Conservation (phyloP, 1,140 invertebrate genomes). For the Delia radicum region DNA sequence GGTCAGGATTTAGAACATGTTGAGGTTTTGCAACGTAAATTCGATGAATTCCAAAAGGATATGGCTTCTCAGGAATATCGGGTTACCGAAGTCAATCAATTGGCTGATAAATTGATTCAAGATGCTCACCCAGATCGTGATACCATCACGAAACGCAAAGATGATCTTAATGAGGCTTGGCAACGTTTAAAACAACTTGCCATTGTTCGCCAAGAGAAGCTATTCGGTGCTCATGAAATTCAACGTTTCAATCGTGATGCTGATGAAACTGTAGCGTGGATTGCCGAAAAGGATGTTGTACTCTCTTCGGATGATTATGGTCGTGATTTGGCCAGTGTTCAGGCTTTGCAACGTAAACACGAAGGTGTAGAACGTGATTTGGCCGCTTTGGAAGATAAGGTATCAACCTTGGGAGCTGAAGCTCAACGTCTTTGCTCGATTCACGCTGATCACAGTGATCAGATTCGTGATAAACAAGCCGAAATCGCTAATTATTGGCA, state of each 20-base stretch:
- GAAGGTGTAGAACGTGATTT: slow-evolving; percentile 97
- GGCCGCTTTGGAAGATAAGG: slow-evolving; percentile 95
- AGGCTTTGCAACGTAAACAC: slow-evolving; percentile 78
- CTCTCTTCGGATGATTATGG: slow-evolving; percentile 97
- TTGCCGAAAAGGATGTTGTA: slow-evolving; percentile 96
- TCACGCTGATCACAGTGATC: slow-evolving; percentile 88
- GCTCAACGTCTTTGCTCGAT: slow-evolving; percentile 86
- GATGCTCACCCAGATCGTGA: slow-evolving; percentile 96
- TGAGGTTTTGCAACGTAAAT: slow-evolving; percentile 97
- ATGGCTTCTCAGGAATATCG: slow-evolving; percentile 97
- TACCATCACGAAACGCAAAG: slow-evolving; percentile 83
- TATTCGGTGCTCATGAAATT: slow-evolving; percentile 98
- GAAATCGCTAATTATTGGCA: slow-evolving; percentile 95
- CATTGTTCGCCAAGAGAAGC: slow-evolving; percentile 88
- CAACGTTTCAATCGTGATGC: slow-evolving; percentile 98
- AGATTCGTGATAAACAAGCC: slow-evolving; percentile 87
- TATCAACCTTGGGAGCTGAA: slow-evolving; percentile 86
- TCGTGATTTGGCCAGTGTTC: slow-evolving; percentile 89
- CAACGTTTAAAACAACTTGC: slow-evolving; percentile 90
- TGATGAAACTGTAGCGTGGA: slow-evolving; percentile 99
- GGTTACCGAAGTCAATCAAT: slow-evolving; percentile 91
- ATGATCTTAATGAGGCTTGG: slow-evolving; percentile 97
- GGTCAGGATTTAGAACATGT: slow-evolving; percentile 98
- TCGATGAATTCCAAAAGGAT: slow-evolving; percentile 99
- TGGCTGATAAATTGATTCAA: slow-evolving; percentile 88